These are phyloP conservation scores for Antitype chi DNA, from an alignment of 2,888 invertebrate species.

Conservation along the genomic window DNA sequence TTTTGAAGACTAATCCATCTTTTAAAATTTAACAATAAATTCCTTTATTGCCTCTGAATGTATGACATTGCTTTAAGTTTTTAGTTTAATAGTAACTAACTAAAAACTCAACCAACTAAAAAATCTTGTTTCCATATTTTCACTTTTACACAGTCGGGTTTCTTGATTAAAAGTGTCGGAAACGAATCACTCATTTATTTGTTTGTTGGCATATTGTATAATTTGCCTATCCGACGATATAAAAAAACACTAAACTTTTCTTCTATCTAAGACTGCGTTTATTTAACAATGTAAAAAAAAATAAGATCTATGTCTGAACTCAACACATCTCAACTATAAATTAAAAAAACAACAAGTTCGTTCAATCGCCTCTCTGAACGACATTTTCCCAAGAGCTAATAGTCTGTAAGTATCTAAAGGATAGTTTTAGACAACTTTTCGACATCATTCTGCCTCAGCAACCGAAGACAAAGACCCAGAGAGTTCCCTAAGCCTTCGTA, in stretches of 20 bases:
- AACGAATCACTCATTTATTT: not conserved
- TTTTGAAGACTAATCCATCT: too few relatives aligned
- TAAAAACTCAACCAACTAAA: too few relatives aligned
- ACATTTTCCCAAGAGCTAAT: slow-evolving; percentile 27
- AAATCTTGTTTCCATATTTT: too few relatives aligned
- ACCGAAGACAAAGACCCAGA: slow-evolving; percentile 74
- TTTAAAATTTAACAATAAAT: too few relatives aligned
- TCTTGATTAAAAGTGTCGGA: too few relatives aligned
- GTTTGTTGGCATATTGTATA: not conserved
- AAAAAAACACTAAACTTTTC: not conserved
- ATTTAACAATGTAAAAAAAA: not conserved
- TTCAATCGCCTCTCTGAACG: not conserved
- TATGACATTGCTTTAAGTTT: too few relatives aligned
- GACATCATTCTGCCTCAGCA: slow-evolving; percentile 71
- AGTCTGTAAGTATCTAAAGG: slow-evolving; percentile 45
- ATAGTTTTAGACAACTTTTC: slow-evolving; percentile 58
- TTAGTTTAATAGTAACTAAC: too few relatives aligned
- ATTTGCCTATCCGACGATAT: not conserved
- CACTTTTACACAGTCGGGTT: too few relatives aligned
- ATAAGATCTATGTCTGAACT: not conserved
- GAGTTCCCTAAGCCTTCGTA: slow-evolving; percentile 78
- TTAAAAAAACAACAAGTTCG: not conserved
- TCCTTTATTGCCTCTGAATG: too few relatives aligned
- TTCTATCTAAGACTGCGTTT: not conserved
- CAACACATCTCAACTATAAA: not conserved